Percentiles rank a stretch among this genome's conserved stretches.
phyloP scores from a whole-genome alignment of 1,140 invertebrate species.

The Helicorthomorpha holstii region DNA sequence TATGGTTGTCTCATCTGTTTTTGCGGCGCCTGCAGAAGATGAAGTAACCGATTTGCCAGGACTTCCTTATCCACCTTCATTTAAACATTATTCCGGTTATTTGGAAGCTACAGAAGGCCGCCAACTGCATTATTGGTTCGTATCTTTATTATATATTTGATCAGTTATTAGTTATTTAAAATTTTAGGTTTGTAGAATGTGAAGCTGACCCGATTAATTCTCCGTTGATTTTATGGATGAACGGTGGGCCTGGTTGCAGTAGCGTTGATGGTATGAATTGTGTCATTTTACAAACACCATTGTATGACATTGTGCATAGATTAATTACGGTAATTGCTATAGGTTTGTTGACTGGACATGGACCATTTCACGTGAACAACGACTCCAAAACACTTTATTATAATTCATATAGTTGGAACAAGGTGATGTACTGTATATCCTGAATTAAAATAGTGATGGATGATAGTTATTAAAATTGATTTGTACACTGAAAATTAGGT shows the following conservation, averaged over 20 bases:
- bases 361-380: conserved; percentile 27
- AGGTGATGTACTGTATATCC: conserved; percentile 20
- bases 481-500: conserved; percentile 16
- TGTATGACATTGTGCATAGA: no score
- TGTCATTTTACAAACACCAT: no score
- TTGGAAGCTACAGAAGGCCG: conserved; percentile 14
- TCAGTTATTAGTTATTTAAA: conserved; percentile 2
- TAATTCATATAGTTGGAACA: conserved; percentile 33
- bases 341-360: conserved; percentile 33
- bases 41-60: conserved; percentile 17
- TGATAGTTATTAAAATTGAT: no score
- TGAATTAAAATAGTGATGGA: background rate
- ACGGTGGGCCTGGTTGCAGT: conserved; percentile 37
- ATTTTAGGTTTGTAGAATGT: conserved; percentile 33
- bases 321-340: no score
- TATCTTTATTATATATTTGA: no score
- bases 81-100: conserved; percentile 22
- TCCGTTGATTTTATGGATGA: conserved; percentile 37
- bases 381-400: conserved; percentile 24
- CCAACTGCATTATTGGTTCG: conserved; percentile 22
- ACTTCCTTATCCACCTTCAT: conserved; percentile 13
- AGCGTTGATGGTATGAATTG: conserved; percentile 33
- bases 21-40: conserved; percentile 11
- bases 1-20: no score
- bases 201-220: conserved; percentile 26